Evolutionary conservation across 2,888 invertebrate species (phyloP), one percentile per base, ranked within the genome.

Genomic region (Aethes cnicana): DNA sequence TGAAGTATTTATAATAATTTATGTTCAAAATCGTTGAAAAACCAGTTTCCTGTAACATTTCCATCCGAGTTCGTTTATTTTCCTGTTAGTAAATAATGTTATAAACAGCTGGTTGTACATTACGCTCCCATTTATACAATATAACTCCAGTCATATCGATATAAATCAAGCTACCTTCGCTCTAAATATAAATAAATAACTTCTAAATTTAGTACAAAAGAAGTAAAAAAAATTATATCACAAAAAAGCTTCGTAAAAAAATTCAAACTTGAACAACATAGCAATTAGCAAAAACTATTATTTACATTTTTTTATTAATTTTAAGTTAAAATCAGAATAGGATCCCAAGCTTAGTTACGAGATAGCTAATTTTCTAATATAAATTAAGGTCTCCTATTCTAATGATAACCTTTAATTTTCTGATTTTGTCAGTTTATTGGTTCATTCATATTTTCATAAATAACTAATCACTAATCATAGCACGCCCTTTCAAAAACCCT

Each of bases 61-160:
- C 11, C n/a, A 14, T n/a, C 28, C 20, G 14, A 47, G 9, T 30
- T 41, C 21, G 41, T 36, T 37, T 37, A 36, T 20, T 39, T 50
- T 47, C 33, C 54, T 46, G 48, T 49, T 56, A 69, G 71, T 75
- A 75, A 76, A 69, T 73, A 62, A 55, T 63, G 62, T 68, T 67
- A 64, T 37, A 21, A 8, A 37, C 14, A 8, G 30, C 32, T 53
- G 36, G 47, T 54, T 54, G 56, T 39, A 48, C 59, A 54, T 57
- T 57, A 62, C 57, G 55, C 71, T 66, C 66, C 63, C 68, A 74
- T 69, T 69, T 72, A 74, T 72, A 70, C 43, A 64, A 62, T 66
- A 67, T 69, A 71, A 71, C 68, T 64, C 41, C 16, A 60, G 68
- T 74, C 71, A 72, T 58, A 69, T 66, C 48, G 52, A 59, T 63